Conservation (phyloP, 2,888 invertebrate genomes). For the Drosophila eohydei region DNA sequence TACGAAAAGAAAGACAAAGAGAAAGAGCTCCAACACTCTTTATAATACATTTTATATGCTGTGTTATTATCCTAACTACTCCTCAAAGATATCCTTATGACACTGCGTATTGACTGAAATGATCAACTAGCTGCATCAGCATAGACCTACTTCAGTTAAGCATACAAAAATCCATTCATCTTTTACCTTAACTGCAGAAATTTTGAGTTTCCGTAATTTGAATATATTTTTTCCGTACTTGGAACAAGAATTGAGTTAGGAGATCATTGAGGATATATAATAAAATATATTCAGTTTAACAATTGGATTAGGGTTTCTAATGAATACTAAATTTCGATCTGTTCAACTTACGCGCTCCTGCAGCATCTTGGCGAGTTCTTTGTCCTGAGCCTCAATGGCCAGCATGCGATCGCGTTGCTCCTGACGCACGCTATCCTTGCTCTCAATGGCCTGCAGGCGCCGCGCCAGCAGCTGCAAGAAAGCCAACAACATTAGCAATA, state of each 20-base stretch:
- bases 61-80: too few species aligned
- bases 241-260: slow-evolving; percentile 1
- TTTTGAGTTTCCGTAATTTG: slow-evolving; percentile 23
- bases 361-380: slow-evolving; percentile 90
- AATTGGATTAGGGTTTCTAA: not conserved
- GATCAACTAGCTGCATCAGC: slow-evolving; percentile 4
- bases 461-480: slow-evolving; percentile 88
- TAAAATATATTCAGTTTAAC: not conserved
- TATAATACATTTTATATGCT: too few species aligned
- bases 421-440: slow-evolving; percentile 86
- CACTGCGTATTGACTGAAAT: not conserved
- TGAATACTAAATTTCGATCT: not conserved
- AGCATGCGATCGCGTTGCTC: slow-evolving; percentile 87
- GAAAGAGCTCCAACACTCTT: not conserved
- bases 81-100: not conserved
- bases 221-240: slow-evolving; percentile 34
- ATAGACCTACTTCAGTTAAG: not conserved
- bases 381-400: slow-evolving; percentile 92
- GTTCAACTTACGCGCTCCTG: slow-evolving; percentile 87
- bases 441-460: slow-evolving; percentile 91
- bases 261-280: slow-evolving; percentile 5
- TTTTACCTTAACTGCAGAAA: slow-evolving; percentile 35
- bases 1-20: not conserved
- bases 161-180: not conserved
- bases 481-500: not conserved